These are phyloP conservation scores for Anthopleura sola DNA, from an alignment of 64 coral and sea anemone genomes.

Conservation along the genomic window DNA sequence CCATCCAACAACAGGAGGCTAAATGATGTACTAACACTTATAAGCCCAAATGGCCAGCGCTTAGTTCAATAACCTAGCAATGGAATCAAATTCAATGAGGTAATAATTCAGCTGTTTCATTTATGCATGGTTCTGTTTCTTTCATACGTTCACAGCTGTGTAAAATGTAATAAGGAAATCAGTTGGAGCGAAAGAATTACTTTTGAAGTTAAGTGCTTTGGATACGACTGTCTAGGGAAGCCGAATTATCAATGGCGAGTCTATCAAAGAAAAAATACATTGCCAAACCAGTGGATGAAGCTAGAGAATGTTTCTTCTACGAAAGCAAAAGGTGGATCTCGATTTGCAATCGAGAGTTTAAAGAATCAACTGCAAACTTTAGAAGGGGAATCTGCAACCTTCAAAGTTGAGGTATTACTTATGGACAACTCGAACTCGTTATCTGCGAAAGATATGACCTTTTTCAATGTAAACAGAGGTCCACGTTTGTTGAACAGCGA, in stretches of 20 bases:
- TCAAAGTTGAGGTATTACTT: not conserved
- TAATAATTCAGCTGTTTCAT: too few relatives aligned
- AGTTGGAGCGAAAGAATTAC: not conserved
- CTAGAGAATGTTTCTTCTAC: not conserved
- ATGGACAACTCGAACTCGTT: not conserved
- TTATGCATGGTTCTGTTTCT: not conserved
- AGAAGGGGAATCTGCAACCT: not conserved
- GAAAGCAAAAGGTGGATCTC: not conserved
- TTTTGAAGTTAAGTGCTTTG: not conserved
- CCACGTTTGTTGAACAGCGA: not conserved
- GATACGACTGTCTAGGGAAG: not conserved
- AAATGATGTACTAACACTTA: too few relatives aligned
- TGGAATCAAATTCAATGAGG: too few relatives aligned
- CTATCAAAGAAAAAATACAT: not conserved
- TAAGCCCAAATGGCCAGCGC: too few relatives aligned
- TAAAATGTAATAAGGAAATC: not conserved
- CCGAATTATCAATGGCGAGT: not conserved
- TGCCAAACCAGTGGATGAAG: not conserved
- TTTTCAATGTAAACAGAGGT: not conserved
- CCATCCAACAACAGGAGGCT: too few relatives aligned
- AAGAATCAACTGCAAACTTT: not conserved
- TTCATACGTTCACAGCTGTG: not conserved
- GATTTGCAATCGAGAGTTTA: not conserved
- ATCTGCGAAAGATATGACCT: not conserved
- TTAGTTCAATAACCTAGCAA: too few relatives aligned